Evolutionary conservation across 2,888 invertebrate genomes (phyloP).

Genomic region (Tillus elongatus): DNA sequence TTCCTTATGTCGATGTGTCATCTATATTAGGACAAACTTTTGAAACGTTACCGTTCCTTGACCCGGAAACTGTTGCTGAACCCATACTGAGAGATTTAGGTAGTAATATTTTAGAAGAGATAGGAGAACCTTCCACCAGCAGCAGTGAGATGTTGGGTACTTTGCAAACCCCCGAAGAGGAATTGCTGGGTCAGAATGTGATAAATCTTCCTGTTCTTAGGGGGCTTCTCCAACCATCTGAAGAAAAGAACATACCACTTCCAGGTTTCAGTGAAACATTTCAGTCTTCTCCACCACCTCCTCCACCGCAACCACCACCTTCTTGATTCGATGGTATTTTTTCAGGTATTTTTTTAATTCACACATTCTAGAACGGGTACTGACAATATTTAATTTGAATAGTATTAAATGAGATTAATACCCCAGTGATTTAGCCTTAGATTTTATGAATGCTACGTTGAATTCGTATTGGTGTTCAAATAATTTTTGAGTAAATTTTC

Average conservation of each 20-base stretch:
- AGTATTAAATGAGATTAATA: too few relatives aligned
- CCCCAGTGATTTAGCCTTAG: too few relatives aligned
- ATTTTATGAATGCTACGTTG: too few relatives aligned
- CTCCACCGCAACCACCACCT: slow-evolving; percentile 23
- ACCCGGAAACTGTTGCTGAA: not conserved
- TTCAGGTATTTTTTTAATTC: too few relatives aligned
- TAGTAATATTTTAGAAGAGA: slow-evolving; percentile 29
- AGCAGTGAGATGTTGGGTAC: slow-evolving; percentile 9
- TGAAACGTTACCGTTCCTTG: not conserved
- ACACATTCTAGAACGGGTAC: too few relatives aligned
- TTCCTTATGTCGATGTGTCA: not conserved
- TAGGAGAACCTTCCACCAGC: slow-evolving; percentile 20
- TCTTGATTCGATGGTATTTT: too few relatives aligned
- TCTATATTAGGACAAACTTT: not conserved
- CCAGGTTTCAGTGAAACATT: slow-evolving; percentile 46
- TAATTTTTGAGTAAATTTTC: too few relatives aligned
- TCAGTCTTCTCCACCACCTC: slow-evolving; percentile 36
- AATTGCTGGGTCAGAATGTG: slow-evolving; percentile 24
- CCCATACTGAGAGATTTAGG: slow-evolving; percentile 30
- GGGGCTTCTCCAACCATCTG: slow-evolving; percentile 30
- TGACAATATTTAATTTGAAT: too few relatives aligned
- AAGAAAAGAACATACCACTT: slow-evolving; percentile 38
- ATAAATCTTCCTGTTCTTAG: slow-evolving; percentile 31
- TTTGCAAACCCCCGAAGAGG: slow-evolving; percentile 17
- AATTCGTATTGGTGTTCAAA: too few relatives aligned